Percentiles rank a stretch among this genome's conserved stretches.
Conservation (phyloP, 2,888 invertebrate species). For the Pasiphila rectangulata region DNA sequence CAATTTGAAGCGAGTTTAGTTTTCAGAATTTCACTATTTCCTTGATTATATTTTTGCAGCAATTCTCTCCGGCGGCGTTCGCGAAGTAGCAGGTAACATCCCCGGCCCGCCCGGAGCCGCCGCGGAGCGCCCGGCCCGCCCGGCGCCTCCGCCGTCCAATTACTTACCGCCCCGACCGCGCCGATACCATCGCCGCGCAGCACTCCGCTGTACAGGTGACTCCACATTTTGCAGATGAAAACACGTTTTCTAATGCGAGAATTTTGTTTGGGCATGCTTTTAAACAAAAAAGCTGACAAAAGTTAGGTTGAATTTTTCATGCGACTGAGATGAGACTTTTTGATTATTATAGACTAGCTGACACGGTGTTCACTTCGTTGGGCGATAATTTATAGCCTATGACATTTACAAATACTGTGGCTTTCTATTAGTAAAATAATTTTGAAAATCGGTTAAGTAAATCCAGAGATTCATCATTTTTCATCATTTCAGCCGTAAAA, state of each 20-base stretch:
- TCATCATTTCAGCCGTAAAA: too few species aligned
- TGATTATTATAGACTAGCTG: too few species aligned
- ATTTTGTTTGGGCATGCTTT: not conserved
- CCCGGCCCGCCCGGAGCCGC: not conserved
- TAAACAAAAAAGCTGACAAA: not conserved
- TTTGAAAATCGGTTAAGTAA: too few species aligned
- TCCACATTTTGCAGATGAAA: constrained; percentile 2
- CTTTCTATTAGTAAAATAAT: too few species aligned
- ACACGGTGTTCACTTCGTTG: too few species aligned
- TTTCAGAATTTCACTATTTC: not conserved
- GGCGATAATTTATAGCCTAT: too few species aligned
- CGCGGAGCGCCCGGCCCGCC: not conserved
- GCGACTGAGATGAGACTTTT: not conserved
- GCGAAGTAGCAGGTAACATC: too few species aligned
- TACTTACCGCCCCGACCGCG: constrained; percentile 2
- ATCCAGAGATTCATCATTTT: too few species aligned
- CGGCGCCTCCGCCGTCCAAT: constrained; percentile 5
- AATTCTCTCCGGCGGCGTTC: too few species aligned
- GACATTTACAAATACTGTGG: too few species aligned
- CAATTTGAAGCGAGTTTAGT: not conserved
- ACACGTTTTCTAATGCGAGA: not conserved
- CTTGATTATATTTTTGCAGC: not conserved
- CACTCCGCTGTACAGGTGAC: not conserved
- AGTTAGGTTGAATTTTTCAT: too few species aligned
- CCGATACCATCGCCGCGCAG: constrained; percentile 3